Percentiles rank a stretch among this genome's conserved stretches.
These are phyloP conservation scores for Meiosimyza decipiens DNA, from an alignment of 2,888 invertebrate genomes.

Conservation along the genomic window DNA sequence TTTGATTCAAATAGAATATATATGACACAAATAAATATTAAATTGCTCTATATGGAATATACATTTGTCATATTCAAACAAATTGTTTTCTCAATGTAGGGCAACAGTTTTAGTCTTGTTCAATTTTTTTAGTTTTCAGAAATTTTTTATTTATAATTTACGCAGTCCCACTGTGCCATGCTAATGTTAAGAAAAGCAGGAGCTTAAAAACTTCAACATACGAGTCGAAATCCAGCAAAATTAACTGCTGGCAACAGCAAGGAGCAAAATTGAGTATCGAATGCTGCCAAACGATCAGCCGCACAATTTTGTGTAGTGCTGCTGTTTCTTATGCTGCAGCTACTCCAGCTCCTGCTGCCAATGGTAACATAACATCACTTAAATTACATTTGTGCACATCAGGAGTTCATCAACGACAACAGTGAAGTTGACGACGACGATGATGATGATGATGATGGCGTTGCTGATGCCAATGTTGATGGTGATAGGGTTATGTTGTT, in stretches of 20 bases:
- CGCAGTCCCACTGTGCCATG: too few species aligned
- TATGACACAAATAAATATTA: too few species aligned
- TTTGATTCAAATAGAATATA: too few species aligned
- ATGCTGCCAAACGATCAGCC: not conserved
- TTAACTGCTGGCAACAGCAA: not conserved
- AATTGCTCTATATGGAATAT: too few species aligned
- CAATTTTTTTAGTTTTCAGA: too few species aligned
- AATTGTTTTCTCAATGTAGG: too few species aligned
- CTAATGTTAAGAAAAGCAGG: too few species aligned
- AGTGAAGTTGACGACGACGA: conserved; percentile 2
- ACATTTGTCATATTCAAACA: too few species aligned
- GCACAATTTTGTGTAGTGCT: conserved; percentile 32
- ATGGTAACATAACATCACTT: conserved; percentile 50
- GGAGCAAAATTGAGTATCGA: conserved; percentile 10
- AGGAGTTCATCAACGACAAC: conserved; percentile 19
- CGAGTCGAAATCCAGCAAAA: too few species aligned
- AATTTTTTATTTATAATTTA: too few species aligned
- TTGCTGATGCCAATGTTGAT: conserved; percentile 34
- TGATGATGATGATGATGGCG: conserved; percentile 19
- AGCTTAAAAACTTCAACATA: too few species aligned
- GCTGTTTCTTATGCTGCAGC: conserved; percentile 9
- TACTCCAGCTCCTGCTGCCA: conserved; percentile 8
- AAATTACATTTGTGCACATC: conserved; percentile 44
- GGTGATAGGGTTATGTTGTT: conserved; percentile 26
- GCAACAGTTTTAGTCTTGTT: too few species aligned